A percentile compares a stretch with the other conserved stretches of the same genome.
Conservation (phyloP, 2,888 invertebrate genomes). For the Julus scanicus region DNA sequence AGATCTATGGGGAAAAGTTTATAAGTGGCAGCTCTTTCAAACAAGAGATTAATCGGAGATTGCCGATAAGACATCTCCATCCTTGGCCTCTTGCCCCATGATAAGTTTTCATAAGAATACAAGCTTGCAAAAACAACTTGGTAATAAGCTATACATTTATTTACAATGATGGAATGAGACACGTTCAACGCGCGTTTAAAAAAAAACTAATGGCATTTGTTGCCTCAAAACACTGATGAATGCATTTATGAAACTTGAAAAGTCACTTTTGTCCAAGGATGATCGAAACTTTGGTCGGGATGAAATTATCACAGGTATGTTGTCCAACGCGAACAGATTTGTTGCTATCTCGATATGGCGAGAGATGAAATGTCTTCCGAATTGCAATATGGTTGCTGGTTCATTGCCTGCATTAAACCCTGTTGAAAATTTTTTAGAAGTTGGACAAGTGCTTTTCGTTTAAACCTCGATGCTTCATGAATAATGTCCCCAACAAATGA, state of each 20-base stretch:
- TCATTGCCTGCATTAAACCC: conserved; percentile 58
- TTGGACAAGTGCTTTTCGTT: conserved; percentile 76
- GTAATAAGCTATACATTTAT: conserved; percentile 12
- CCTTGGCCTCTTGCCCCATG: neutral
- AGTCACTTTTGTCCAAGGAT: conserved; percentile 13
- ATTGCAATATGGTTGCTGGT: conserved; percentile 55
- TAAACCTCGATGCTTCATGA: conserved; percentile 81
- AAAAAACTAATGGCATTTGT: neutral
- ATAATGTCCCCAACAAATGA: conserved; percentile 78
- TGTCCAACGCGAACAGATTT: neutral
- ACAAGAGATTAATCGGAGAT: neutral
- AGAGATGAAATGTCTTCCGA: conserved; percentile 30
- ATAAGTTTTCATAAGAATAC: neutral
- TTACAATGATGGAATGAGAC: conserved; percentile 31
- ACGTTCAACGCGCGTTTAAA: conserved; percentile 23
- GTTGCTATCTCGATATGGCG: neutral
- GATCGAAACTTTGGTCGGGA: conserved; percentile 22
- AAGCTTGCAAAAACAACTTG: neutral
- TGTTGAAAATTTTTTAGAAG: conserved; percentile 60
- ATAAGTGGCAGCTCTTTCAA: no score
- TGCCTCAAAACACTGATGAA: conserved; percentile 4
- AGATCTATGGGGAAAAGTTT: no score
- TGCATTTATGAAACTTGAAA: conserved; percentile 14
- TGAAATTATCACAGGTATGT: conserved; percentile 2
- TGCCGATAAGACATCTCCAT: neutral